Evolutionary conservation across 2,888 invertebrate species (phyloP), one percentile per base, ranked within the genome.

Genomic region (Callinectes sapidus): DNA sequence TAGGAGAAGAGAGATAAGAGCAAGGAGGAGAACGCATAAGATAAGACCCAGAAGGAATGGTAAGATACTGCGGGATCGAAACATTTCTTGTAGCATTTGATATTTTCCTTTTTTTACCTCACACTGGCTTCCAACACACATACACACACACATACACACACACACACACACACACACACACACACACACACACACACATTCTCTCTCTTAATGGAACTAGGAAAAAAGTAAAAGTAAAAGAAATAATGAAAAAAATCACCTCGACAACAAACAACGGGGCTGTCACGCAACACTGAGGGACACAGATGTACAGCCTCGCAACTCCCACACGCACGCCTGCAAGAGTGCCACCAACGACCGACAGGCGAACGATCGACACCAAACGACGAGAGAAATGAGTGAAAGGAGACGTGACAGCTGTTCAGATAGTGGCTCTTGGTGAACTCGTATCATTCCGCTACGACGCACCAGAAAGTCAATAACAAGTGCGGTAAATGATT

Each of bases 141-240:
- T 16, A 55, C 55, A 5, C 10, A 55, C 2, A 55, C 87, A 87
- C 87, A 87, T 42, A 39, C 87, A 87, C 87, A 87, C 87, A 87
- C 87, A 86, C 86, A 86, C 86, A 86, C 48, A 48, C 48, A 48
- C 48, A 48, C 48, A 48, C 5, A 48, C 48, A 48, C 48, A 48
- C 48, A 48, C 48, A 48, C 48, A 48, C 48, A 39, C 39, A 39
- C 39, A 39, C 39, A 39, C 39, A 39, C 39, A 39, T 10, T 48
- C 48, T 48, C 48, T 48, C 48, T 48, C 48, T 48, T 0, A 48
- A 48, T 48, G 8, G 48, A 10, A 48, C 48, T 48, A 48, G 48
- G 0, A 48, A 48, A 48, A 48, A 39, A 39, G 2, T 39, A 39
- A 39, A 39, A 5, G 48, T 48, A 48, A 6, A 48, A 48, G 10